phyloP scores from a whole-genome alignment of 2,113 vertebrate species.

The Larimichthys polyactis region DNA sequence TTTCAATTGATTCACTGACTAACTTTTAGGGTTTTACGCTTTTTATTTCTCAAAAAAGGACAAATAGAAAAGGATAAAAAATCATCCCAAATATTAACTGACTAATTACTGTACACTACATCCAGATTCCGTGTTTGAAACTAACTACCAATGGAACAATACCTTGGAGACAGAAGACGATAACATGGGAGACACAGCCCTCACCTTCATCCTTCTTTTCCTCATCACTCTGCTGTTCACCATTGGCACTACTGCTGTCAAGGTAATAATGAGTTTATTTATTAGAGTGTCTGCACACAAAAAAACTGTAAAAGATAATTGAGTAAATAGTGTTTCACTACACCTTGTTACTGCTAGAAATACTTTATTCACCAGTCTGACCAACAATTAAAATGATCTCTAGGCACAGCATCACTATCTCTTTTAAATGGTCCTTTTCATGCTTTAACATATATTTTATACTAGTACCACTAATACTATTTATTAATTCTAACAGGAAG shows the following conservation, averaged over 20 bases:
- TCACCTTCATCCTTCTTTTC: constrained; percentile 91
- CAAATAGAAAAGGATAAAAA: neutral
- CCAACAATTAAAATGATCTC: no score
- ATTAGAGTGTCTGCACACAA: neutral
- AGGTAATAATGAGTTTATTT: constrained; percentile 79
- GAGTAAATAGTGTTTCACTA: no score
- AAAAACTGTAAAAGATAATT: neutral
- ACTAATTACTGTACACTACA: constrained; percentile 9
- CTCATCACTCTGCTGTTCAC: constrained; percentile 90
- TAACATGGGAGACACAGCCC: constrained; percentile 79
- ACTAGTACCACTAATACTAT: no score
- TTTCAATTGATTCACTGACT: neutral
- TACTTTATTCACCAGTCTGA: no score
- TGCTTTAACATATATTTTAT: no score
- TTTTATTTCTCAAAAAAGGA: no score
- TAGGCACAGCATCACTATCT: no score
- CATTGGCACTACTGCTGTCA: constrained; percentile 87
- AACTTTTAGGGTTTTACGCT: no score
- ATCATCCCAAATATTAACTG: neutral
- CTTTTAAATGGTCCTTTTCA: no score
- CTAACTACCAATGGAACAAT: neutral
- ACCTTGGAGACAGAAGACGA: constrained; percentile 65
- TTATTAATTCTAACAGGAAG: no score
- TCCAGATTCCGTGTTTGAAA: constrained; percentile 12
- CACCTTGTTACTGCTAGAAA: no score